phyloP scores from a whole-genome alignment of 2,888 invertebrate species.

The Drosophila histrio region DNA sequence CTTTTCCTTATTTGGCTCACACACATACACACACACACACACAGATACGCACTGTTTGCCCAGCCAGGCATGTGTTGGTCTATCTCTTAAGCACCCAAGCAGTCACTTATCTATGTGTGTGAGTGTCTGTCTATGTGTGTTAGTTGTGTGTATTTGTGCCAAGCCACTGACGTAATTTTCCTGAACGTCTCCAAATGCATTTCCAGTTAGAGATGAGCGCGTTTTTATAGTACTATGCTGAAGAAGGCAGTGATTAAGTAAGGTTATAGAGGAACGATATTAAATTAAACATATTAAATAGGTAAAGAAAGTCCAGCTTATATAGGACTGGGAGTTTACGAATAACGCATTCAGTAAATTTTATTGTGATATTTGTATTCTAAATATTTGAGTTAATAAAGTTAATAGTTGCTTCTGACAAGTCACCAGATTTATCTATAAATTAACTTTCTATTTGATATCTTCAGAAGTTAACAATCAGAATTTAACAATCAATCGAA shows the following conservation, averaged over 20 bases:
- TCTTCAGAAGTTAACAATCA: too few relatives aligned
- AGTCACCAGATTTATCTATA: too few relatives aligned
- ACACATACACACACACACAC: slow-evolving; percentile 27
- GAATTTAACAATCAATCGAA: too few relatives aligned
- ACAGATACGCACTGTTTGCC: slow-evolving; percentile 47
- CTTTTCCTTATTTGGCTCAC: slow-evolving; percentile 57
- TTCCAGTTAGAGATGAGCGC: slow-evolving; percentile 58
- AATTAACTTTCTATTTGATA: too few relatives aligned
- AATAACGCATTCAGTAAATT: too few relatives aligned
- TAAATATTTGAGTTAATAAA: too few relatives aligned
- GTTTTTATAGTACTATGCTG: not conserved
- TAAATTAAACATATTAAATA: too few relatives aligned
- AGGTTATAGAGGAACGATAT: not conserved
- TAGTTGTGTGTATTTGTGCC: slow-evolving; percentile 44
- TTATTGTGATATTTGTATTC: too few relatives aligned
- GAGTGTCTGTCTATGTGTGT: not conserved
- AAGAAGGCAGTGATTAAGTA: not conserved
- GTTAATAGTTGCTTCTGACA: too few relatives aligned
- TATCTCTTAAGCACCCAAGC: slow-evolving; percentile 69
- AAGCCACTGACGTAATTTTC: slow-evolving; percentile 77
- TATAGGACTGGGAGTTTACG: too few relatives aligned
- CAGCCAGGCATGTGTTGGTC: slow-evolving; percentile 47
- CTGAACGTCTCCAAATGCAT: slow-evolving; percentile 70
- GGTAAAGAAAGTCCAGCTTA: too few relatives aligned
- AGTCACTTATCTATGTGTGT: slow-evolving; percentile 64